Percentiles rank a stretch among this genome's conserved stretches.
These are phyloP conservation scores for Mycetomoellerius zeteki DNA, from an alignment of 1,140 invertebrate species.

Conservation along the genomic window DNA sequence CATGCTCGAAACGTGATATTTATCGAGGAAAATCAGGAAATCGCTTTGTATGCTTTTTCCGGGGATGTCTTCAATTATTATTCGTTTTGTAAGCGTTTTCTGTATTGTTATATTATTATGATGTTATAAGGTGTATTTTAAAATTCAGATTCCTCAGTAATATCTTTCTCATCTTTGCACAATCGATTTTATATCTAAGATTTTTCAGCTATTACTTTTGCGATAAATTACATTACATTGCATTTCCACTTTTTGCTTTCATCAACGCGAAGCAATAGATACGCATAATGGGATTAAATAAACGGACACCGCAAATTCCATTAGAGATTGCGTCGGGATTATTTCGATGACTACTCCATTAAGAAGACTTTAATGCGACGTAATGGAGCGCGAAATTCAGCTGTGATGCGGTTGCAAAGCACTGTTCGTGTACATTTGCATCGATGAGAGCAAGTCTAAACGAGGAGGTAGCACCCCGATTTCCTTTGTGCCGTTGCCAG, in stretches of 20 bases:
- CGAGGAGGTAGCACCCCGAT: constrained; percentile 58
- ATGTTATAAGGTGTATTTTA: constrained; percentile 3
- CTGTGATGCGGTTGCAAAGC: constrained; percentile 40
- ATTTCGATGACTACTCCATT: neutral
- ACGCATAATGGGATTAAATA: neutral
- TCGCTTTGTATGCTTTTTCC: constrained; percentile 50
- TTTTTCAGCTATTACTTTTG: neutral
- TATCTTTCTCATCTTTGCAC: neutral
- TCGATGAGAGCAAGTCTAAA: constrained; percentile 54
- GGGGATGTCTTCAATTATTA: constrained; percentile 17
- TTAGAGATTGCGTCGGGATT: neutral
- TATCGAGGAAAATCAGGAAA: constrained; percentile 44
- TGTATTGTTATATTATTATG: neutral
- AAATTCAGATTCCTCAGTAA: neutral
- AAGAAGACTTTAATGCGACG: constrained; percentile 37
- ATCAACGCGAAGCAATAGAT: neutral
- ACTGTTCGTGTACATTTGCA: constrained; percentile 17
- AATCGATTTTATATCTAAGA: neutral
- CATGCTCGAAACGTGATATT: constrained; percentile 48
- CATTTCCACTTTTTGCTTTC: neutral
- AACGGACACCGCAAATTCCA: neutral
- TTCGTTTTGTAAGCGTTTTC: neutral
- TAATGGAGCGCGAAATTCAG: constrained; percentile 52
- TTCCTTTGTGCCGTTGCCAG: constrained; percentile 70
- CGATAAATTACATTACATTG: neutral